Evolutionary conservation across 2,888 invertebrate species (phyloP).

Genomic region (Epistrophe eligans): DNA sequence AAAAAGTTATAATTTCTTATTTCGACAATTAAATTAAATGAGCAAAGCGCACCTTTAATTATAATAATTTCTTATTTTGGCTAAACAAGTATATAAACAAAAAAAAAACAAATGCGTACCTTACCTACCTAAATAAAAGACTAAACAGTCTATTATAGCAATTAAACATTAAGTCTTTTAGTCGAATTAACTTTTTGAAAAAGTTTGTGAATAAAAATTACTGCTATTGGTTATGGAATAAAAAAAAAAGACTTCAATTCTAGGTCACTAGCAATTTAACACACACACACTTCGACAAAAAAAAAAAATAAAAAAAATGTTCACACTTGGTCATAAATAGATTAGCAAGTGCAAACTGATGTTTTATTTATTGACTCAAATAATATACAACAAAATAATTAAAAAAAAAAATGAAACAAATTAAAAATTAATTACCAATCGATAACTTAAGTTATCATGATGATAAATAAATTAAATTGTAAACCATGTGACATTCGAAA

Average conservation of each 20-base stretch:
- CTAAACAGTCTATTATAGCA: background rate
- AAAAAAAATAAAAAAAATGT: slow-evolving; percentile 16
- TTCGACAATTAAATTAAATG: background rate
- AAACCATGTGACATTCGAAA: slow-evolving; percentile 51
- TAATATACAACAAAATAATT: background rate
- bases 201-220: background rate
- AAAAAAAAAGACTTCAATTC: slow-evolving; percentile 10
- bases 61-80: background rate
- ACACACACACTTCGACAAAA: background rate
- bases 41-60: background rate
- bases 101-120: background rate
- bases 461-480: slow-evolving; percentile 54
- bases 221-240: background rate
- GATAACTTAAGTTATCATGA: slow-evolving; percentile 43
- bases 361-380: slow-evolving; percentile 30
- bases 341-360: slow-evolving; percentile 41
- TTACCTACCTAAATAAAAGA: background rate
- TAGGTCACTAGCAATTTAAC: slow-evolving; percentile 45
- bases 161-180: background rate
- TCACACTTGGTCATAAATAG: slow-evolving; percentile 5
- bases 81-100: background rate
- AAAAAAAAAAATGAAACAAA: slow-evolving; percentile 36
- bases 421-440: slow-evolving; percentile 42
- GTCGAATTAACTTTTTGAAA: background rate
- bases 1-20: background rate